A percentile compares a stretch with the other conserved stretches of the same genome.
Evolutionary conservation across 2,888 invertebrate genomes (phyloP).

Genomic region (Morpho achilles): DNA sequence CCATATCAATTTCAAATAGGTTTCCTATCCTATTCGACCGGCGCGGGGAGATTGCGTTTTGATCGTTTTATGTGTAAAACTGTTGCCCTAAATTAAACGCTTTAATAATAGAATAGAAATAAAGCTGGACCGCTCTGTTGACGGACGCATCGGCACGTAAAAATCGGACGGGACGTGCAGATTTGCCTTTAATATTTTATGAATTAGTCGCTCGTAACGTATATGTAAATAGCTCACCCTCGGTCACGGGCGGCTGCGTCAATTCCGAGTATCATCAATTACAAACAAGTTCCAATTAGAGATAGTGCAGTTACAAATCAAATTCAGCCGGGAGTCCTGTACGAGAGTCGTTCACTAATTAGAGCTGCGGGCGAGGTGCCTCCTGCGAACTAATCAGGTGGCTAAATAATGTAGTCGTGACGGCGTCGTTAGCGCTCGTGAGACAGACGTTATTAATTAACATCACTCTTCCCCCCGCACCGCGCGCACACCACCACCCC

Average conservation of each 20-base stretch:
- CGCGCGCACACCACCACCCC: conserved; percentile 34
- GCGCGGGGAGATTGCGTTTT: conserved; percentile 70
- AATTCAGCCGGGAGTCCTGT: conserved; percentile 58
- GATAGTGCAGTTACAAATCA: conserved; percentile 71
- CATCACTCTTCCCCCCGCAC: conserved; percentile 52
- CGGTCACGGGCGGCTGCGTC: conserved; percentile 37
- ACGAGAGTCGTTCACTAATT: conserved; percentile 63
- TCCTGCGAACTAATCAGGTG: conserved; percentile 74
- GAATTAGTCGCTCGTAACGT: conserved; percentile 48
- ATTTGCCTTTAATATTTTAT: conserved; percentile 57
- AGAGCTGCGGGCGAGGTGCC: conserved; percentile 63
- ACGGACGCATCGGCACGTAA: conserved; percentile 44
- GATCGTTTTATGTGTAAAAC: conserved; percentile 76
- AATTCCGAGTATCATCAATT: conserved; percentile 56
- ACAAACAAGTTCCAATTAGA: conserved; percentile 66
- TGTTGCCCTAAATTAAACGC: conserved; percentile 76
- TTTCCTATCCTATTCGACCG: conserved; percentile 72
- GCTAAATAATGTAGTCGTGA: conserved; percentile 77
- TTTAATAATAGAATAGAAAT: conserved; percentile 76
- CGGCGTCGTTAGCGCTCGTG: conserved; percentile 72
- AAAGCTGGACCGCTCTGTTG: conserved; percentile 56
- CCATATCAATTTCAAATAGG: conserved; percentile 79
- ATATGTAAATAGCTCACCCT: conserved; percentile 42
- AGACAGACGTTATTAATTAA: conserved; percentile 78
- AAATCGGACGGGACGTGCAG: conserved; percentile 40